Percentiles rank a stretch among this genome's conserved stretches.
phyloP scores from a whole-genome alignment of 2,113 vertebrate genomes.

The Propithecus coquereli region DNA sequence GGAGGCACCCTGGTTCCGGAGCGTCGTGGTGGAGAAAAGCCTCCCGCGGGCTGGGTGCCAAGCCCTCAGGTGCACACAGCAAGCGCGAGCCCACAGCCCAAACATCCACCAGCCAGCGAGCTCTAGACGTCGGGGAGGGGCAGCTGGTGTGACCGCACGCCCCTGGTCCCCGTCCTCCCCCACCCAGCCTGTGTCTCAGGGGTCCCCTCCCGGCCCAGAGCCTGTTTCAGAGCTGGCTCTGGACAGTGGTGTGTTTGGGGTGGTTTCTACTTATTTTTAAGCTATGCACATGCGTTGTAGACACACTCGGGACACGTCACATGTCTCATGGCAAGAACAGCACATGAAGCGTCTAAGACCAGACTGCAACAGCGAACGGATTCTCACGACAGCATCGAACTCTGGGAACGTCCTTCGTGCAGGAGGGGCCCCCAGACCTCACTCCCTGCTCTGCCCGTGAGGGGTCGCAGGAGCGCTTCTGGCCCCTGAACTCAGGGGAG shows the following conservation, averaged over 20 bases:
- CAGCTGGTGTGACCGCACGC: neutral
- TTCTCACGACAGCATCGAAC: neutral
- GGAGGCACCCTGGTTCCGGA: constrained; percentile 90
- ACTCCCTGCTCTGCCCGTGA: neutral
- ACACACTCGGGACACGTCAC: fast-evolving
- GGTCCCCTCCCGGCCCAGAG: neutral
- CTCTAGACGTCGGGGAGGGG: no score
- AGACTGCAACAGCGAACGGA: neutral
- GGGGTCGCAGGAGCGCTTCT: fast-evolving
- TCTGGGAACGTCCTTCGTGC: neutral
- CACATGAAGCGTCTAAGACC: neutral
- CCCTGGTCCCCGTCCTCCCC: neutral
- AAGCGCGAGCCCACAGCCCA: no score
- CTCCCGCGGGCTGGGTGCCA: constrained; percentile 86
- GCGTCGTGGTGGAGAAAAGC: constrained; percentile 90
- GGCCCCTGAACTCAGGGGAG: neutral
- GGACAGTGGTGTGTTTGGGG: no score
- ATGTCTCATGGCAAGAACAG: neutral
- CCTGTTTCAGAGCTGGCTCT: neutral
- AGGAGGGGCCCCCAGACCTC: no score
- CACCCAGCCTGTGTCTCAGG: neutral
- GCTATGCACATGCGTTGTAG: fast-evolving
- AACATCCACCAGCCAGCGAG: neutral
- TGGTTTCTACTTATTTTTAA: neutral
- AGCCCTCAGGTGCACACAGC: neutral